Evolutionary conservation across 2,113 vertebrate genomes (phyloP).

Genomic region (Gallinago media): DNA sequence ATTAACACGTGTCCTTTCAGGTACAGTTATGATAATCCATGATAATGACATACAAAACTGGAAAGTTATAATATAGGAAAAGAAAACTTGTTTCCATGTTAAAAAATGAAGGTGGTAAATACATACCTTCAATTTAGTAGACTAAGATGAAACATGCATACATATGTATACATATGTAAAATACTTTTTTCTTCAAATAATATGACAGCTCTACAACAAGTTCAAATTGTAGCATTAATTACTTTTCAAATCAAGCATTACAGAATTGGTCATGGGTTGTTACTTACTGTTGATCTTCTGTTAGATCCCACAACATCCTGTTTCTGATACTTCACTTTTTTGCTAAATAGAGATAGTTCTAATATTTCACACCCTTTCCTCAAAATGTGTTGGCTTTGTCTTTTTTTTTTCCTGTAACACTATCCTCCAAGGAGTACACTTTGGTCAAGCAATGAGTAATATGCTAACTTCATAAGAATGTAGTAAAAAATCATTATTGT

Average conservation of each 20-base stretch:
- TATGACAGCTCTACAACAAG: background rate
- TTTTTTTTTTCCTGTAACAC: background rate
- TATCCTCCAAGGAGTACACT: background rate
- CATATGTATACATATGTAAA: background rate
- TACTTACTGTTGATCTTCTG: background rate
- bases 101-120: background rate
- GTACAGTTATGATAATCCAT: rapidly evolving
- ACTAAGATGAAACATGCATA: background rate
- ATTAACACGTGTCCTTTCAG: background rate
- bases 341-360: background rate
- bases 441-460: background rate
- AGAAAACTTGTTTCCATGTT: background rate
- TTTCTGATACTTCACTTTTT: background rate
- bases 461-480: background rate
- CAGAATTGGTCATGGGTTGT: background rate
- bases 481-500: background rate
- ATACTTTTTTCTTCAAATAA: background rate
- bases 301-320: background rate
- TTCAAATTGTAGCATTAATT: background rate
- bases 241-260: background rate
- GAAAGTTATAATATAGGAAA: background rate
- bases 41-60: background rate
- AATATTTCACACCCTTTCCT: background rate
- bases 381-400: background rate
- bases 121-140: background rate